A percentile compares a stretch with the other conserved stretches of the same genome.
phyloP scores from a whole-genome alignment of 2,113 vertebrate genomes.

The Cranoglanis bouderius region DNA sequence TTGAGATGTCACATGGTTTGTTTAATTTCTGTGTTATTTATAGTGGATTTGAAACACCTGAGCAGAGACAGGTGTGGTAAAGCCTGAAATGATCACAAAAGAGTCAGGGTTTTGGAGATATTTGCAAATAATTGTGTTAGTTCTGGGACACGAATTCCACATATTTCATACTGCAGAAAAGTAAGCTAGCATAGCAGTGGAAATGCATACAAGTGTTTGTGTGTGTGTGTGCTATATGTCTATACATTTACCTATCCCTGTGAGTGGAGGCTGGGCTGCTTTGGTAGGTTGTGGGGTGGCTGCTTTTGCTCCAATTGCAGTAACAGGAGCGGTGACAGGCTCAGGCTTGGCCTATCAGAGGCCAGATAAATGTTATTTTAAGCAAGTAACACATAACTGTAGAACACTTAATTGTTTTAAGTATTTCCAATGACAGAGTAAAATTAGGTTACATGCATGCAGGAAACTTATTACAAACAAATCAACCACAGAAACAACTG shows the following conservation, averaged over 20 bases:
- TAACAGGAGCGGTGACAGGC: conserved; percentile 64
- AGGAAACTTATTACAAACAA: neutral
- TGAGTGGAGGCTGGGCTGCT: conserved; percentile 77
- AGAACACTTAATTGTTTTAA: neutral
- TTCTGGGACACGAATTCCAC: neutral
- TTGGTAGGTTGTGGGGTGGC: conserved; percentile 79
- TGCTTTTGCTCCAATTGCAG: conserved; percentile 80
- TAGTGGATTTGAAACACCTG: neutral
- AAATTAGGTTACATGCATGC: neutral
- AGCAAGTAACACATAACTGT: neutral
- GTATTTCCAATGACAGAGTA: neutral
- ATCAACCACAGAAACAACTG: neutral
- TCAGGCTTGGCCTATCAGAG: conserved; percentile 82
- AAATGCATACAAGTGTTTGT: neutral
- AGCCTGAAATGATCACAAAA: neutral
- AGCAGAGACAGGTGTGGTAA: neutral
- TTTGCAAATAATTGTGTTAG: neutral
- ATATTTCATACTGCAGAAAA: neutral
- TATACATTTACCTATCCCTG: conserved; percentile 82
- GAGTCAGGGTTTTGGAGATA: neutral
- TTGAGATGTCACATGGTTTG: neutral
- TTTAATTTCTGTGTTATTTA: neutral
- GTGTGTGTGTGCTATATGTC: conserved; percentile 13
- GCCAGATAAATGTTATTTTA: conserved; percentile 19
- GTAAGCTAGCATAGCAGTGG: neutral